These are phyloP conservation scores for Pilophorus perplexus DNA, from an alignment of 2,888 invertebrate species.

Conservation along the genomic window DNA sequence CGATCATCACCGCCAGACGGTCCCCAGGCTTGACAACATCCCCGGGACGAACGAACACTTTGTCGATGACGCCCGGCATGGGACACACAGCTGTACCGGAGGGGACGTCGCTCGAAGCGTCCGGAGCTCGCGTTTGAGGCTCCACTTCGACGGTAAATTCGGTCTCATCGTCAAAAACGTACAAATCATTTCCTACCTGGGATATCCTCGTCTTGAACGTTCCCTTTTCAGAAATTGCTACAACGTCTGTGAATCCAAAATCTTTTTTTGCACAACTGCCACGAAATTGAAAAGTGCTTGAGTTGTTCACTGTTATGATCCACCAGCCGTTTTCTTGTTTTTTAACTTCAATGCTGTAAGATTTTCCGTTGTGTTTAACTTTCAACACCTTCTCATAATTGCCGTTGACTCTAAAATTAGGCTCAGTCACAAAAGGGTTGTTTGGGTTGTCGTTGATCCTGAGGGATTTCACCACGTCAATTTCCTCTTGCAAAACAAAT, in stretches of 20 bases:
- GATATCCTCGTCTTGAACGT: neutral
- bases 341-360: neutral
- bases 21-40: slow-evolving; percentile 83
- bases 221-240: neutral
- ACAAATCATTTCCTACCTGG: neutral
- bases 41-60: slow-evolving; percentile 77
- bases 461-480: neutral
- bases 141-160: slow-evolving; percentile 17
- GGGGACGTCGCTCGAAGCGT: neutral
- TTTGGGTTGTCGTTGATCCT: slow-evolving; percentile 48
- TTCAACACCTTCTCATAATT: slow-evolving; percentile 47
- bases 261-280: neutral
- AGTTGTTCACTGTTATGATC: slow-evolving; percentile 15
- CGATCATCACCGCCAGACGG: slow-evolving; percentile 88
- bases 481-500: slow-evolving; percentile 14
- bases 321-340: neutral
- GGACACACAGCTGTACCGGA: slow-evolving; percentile 70
- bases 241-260: slow-evolving; percentile 16
- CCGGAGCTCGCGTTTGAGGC: slow-evolving; percentile 15
- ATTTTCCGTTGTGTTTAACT: neutral
- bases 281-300: neutral
- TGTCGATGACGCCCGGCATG: slow-evolving; percentile 95
- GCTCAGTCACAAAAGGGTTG: slow-evolving; percentile 62
- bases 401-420: slow-evolving; percentile 66
- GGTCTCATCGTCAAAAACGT: slow-evolving; percentile 14